Evolutionary conservation across 1,140 invertebrate genomes (phyloP).

Genomic region (Melipona quadrifasciata): DNA sequence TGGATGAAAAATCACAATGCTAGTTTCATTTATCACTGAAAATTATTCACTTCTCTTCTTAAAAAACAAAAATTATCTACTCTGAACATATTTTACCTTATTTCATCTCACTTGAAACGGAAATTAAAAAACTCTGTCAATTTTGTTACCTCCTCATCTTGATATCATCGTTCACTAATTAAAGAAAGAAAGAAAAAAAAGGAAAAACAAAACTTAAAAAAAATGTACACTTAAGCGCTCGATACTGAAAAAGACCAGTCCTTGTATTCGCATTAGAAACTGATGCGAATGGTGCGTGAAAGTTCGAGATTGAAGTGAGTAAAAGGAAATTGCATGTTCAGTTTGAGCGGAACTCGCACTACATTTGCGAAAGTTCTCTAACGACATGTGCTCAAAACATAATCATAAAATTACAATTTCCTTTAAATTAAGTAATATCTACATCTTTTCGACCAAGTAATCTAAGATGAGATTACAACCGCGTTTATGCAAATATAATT

Average conservation of each 20-base stretch:
- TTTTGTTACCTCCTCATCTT: not conserved
- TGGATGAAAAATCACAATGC: too few species aligned
- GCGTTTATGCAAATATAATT: conserved; percentile 38
- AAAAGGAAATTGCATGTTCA: not conserved
- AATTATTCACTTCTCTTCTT: not conserved
- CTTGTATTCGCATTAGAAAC: too few species aligned
- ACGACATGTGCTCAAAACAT: conserved; percentile 54
- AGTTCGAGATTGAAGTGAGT: not conserved
- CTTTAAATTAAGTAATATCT: conserved; percentile 45
- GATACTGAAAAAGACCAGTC: not conserved
- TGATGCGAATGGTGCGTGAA: not conserved
- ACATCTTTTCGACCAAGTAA: conserved; percentile 58
- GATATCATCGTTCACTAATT: conserved; percentile 3
- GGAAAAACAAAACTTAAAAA: too few species aligned
- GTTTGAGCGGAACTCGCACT: not conserved
- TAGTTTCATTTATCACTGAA: not conserved
- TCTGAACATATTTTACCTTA: not conserved
- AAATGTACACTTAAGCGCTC: not conserved
- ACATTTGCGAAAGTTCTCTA: not conserved
- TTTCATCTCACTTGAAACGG: not conserved
- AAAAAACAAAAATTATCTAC: not conserved
- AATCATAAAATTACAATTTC: conserved; percentile 49
- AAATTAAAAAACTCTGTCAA: not conserved
- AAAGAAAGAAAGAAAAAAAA: not conserved
- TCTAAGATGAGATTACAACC: conserved; percentile 42